These are phyloP conservation scores for Chaunax sp. DNA, from an alignment of 2,797 vertebrate genomes.

Conservation along the genomic window DNA sequence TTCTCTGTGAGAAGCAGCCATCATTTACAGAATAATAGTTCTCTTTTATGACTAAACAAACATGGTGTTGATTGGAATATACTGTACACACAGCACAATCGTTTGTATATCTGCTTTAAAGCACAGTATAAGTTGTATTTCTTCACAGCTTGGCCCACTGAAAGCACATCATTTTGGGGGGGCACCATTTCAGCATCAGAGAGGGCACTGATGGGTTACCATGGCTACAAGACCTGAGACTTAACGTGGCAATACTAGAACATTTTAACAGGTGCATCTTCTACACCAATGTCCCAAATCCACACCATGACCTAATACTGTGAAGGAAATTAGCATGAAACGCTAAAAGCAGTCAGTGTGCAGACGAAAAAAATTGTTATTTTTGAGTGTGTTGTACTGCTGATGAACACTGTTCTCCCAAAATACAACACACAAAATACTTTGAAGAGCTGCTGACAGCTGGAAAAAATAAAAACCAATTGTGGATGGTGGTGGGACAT, in stretches of 20 bases:
- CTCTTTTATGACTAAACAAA: slow-evolving; percentile 1
- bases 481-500: background rate
- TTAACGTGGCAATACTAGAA: slow-evolving; percentile 25
- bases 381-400: background rate
- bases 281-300: background rate
- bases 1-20: background rate
- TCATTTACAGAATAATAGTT: slow-evolving; percentile 3
- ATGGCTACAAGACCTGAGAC: slow-evolving; percentile 44
- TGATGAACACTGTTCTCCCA: background rate
- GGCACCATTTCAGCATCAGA: slow-evolving; percentile 47
- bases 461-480: background rate
- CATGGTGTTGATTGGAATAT: background rate
- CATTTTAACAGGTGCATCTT: slow-evolving; percentile 6
- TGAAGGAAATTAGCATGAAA: background rate
- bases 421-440: slow-evolving; percentile 6
- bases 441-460: background rate
- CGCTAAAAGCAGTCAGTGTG: background rate
- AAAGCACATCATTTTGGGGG: slow-evolving; percentile 30
- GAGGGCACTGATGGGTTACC: slow-evolving; percentile 15
- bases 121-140: slow-evolving; percentile 20
- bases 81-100: background rate
- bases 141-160: slow-evolving; percentile 39
- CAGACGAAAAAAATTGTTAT: background rate
- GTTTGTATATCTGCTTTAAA: slow-evolving; percentile 9
- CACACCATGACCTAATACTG: background rate